Percentiles rank a stretch among this genome's conserved stretches.
Conservation (phyloP, 2,797 vertebrate genomes). For the Lutjanus argentimaculatus region DNA sequence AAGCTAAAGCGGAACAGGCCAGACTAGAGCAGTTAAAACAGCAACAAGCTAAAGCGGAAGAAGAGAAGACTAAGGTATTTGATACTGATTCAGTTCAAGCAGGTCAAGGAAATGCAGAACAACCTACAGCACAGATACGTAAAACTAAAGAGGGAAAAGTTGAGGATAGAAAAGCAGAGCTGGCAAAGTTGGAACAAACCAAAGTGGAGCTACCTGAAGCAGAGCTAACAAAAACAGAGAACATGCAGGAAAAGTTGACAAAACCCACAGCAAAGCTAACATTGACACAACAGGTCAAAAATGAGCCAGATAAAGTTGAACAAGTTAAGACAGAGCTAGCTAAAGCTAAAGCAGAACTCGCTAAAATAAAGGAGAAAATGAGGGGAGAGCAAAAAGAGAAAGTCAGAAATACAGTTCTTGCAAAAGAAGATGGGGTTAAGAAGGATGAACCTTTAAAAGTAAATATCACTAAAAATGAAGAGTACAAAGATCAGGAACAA, state of each 20-base stretch:
- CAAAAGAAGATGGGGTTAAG: conserved; percentile 45
- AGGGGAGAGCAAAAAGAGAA: conserved; percentile 68
- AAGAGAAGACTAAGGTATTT: conserved; percentile 4
- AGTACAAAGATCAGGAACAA: conserved; percentile 30
- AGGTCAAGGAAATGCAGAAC: conserved; percentile 16
- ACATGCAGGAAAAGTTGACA: conserved; percentile 36
- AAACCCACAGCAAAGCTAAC: conserved; percentile 48
- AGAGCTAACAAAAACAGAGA: conserved; percentile 52
- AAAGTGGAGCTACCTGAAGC: conserved; percentile 34
- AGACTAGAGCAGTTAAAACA: too few species aligned
- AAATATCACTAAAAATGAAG: conserved; percentile 31
- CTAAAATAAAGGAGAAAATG: conserved; percentile 80
- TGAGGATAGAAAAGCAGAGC: conserved; percentile 34
- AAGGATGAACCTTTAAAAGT: conserved; percentile 5
- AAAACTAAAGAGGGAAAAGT: conserved; percentile 10
- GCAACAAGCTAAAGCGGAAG: too few species aligned
- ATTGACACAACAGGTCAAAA: conserved; percentile 47
- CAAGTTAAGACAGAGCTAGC: conserved; percentile 76
- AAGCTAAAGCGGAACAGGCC: too few species aligned
- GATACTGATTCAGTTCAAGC: conserved; percentile 15
- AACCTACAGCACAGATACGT: background rate
- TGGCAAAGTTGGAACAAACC: conserved; percentile 30
- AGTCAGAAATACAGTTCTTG: conserved; percentile 29
- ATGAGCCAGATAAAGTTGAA: conserved; percentile 73
- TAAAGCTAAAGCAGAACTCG: conserved; percentile 79